Evolutionary conservation across 1,140 invertebrate species (phyloP).

Genomic region (Radopholus similis): DNA sequence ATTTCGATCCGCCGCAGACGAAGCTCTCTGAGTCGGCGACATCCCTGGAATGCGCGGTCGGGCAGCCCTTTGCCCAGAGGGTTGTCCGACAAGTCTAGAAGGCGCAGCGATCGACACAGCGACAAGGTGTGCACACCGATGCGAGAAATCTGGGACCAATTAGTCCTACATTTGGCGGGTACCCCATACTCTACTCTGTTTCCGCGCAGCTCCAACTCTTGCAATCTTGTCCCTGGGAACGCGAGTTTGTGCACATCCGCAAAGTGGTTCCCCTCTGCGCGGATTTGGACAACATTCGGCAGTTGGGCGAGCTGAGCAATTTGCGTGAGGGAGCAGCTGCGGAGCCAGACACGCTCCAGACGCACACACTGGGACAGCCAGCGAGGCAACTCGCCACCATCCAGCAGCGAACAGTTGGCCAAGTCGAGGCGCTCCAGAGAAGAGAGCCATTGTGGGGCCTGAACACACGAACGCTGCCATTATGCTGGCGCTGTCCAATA

Average conservation of each 20-base stretch:
- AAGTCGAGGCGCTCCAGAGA: constrained; percentile 11
- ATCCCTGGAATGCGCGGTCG: constrained; percentile 22
- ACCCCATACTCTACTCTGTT: constrained; percentile 10
- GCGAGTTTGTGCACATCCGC: constrained; percentile 17
- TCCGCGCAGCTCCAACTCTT: constrained; percentile 28
- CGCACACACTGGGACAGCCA: constrained; percentile 14
- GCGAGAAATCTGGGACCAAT: constrained; percentile 26
- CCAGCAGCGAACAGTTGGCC: neutral
- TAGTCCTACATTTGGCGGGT: neutral
- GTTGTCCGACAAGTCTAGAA: constrained; percentile 32
- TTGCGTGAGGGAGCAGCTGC: neutral
- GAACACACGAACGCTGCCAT: neutral
- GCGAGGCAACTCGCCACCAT: neutral
- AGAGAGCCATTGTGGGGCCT: constrained; percentile 13
- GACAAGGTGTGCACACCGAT: constrained; percentile 35
- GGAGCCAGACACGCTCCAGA: neutral
- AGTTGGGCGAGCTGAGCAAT: constrained; percentile 6
- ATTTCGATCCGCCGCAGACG: constrained; percentile 16
- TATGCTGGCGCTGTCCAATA: neutral
- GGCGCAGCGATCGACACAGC: constrained; percentile 11
- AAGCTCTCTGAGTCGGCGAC: constrained; percentile 29
- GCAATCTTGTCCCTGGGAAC: constrained; percentile 2
- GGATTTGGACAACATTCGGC: constrained; percentile 7
- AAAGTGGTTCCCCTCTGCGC: constrained; percentile 15
- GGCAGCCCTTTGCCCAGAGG: constrained; percentile 13